Conservation (phyloP, 2,113 vertebrate genomes). For the Pogona vitticeps region DNA sequence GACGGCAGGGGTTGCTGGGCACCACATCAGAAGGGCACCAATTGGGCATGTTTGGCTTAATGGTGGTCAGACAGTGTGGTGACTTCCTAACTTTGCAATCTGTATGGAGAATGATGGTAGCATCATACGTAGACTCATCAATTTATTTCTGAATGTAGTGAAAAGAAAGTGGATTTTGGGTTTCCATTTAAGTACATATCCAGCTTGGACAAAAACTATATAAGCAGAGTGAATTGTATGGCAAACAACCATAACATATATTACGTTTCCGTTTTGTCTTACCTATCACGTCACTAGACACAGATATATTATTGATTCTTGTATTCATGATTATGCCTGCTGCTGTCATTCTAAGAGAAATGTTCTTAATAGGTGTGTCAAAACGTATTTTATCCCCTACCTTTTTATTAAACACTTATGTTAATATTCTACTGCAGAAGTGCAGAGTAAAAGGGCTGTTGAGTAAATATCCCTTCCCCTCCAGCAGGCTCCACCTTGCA, state of each 20-base stretch:
- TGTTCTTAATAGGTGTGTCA: neutral
- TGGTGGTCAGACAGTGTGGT: neutral
- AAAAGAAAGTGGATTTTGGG: neutral
- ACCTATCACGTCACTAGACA: neutral
- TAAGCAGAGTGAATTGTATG: neutral
- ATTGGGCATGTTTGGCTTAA: no score
- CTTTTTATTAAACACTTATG: no score
- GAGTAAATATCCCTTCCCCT: no score
- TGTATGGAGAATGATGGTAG: neutral
- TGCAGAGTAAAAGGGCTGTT: no score
- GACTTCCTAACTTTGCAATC: neutral
- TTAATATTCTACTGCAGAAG: no score
- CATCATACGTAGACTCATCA: no score
- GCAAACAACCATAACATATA: neutral
- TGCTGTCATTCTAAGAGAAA: constrained; percentile 13
- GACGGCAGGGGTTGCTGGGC: no score
- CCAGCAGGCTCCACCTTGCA: no score
- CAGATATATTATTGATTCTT: neutral
- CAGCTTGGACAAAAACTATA: neutral
- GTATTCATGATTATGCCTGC: neutral
- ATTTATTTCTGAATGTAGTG: neutral
- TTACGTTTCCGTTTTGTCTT: constrained; percentile 10
- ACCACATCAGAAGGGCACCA: no score
- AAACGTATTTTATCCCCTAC: no score
- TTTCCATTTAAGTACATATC: neutral